Conservation (phyloP, 2,888 invertebrate genomes). For the Metacarcinus magister region DNA sequence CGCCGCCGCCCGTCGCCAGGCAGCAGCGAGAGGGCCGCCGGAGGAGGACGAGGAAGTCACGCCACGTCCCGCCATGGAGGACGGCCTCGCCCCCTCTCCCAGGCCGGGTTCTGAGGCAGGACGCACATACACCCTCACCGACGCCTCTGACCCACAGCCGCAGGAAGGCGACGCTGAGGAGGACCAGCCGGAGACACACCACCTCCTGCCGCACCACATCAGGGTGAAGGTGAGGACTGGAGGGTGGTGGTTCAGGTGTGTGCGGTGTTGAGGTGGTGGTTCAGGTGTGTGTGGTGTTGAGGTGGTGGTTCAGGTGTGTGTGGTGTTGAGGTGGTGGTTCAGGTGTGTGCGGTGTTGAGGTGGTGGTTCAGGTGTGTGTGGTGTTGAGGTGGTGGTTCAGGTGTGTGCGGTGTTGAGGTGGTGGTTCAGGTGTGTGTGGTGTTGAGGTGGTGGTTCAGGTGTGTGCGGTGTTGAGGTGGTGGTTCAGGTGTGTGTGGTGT, state of each 20-base stretch:
- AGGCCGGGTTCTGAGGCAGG: constrained; percentile 74
- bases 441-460: too few relatives aligned
- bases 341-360: too few relatives aligned
- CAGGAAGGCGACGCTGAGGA: constrained; percentile 54
- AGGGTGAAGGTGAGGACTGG: not conserved
- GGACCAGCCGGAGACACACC: constrained; percentile 45
- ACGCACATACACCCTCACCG: constrained; percentile 81
- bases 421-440: too few relatives aligned
- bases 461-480: too few relatives aligned
- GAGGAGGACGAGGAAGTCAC: constrained; percentile 60
- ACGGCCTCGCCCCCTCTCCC: constrained; percentile 48
- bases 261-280: not conserved
- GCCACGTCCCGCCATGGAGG: constrained; percentile 61
- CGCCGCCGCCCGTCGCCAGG: constrained; percentile 81
- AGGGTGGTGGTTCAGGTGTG: not conserved
- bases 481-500: too few relatives aligned
- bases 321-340: too few relatives aligned
- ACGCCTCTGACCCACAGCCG: constrained; percentile 66
- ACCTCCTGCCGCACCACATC: constrained; percentile 1
- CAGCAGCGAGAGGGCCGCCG: constrained; percentile 47
- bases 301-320: too few relatives aligned
- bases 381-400: too few relatives aligned
- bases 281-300: too few relatives aligned
- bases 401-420: too few relatives aligned
- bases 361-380: too few relatives aligned